Evolutionary conservation across 2,888 invertebrate genomes (phyloP).

Genomic region (Terebella lapidaria): DNA sequence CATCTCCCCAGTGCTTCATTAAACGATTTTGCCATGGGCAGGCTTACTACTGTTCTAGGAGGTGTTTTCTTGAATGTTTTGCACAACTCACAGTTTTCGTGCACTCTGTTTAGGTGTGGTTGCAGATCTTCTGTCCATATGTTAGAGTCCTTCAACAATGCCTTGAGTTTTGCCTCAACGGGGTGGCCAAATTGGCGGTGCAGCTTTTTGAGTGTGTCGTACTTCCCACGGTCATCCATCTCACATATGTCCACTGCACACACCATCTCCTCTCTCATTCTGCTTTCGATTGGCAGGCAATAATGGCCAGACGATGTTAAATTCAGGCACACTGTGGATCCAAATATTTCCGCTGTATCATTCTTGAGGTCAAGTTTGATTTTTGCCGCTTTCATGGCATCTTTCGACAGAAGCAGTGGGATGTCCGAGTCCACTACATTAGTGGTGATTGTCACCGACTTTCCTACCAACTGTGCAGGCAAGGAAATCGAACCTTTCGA

Average conservation of each 20-base stretch:
- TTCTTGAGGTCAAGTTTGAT: not conserved
- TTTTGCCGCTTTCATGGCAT: not conserved
- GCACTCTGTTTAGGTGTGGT: not conserved
- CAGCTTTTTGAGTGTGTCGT: not conserved
- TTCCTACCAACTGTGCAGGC: not conserved
- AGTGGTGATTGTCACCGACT: not conserved
- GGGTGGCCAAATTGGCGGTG: not conserved
- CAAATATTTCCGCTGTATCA: not conserved
- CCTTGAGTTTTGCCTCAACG: not conserved
- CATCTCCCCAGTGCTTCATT: too few relatives aligned
- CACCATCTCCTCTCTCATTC: not conserved
- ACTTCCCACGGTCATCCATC: not conserved
- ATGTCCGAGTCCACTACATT: not conserved
- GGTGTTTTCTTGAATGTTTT: not conserved
- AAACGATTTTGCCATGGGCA: not conserved
- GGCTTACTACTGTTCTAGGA: not conserved
- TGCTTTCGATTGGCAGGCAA: not conserved
- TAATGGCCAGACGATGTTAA: not conserved
- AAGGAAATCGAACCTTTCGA: not conserved
- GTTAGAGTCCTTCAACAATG: not conserved
- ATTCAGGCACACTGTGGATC: not conserved
- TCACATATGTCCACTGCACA: not conserved
- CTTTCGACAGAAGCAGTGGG: not conserved
- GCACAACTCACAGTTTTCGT: not conserved
- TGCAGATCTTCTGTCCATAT: not conserved